Conservation (phyloP, 2,113 vertebrate genomes). For the Siniperca knerii region DNA sequence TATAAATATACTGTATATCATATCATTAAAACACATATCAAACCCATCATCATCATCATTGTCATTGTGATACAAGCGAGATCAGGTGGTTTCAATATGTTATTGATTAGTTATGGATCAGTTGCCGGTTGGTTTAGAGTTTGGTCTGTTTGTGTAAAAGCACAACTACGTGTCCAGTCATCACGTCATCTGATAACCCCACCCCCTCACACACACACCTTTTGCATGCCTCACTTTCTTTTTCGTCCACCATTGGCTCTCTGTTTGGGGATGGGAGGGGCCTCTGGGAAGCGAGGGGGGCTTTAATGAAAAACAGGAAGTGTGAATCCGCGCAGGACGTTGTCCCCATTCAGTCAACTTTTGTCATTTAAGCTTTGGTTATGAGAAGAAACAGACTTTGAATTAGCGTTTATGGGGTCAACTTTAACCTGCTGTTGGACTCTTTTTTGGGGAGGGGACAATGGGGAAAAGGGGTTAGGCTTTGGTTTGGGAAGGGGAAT, state of each 20-base stretch:
- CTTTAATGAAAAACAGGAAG: conserved; percentile 40
- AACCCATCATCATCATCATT: conserved; percentile 20
- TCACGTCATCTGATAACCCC: conserved; percentile 14
- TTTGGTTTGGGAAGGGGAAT: conserved; percentile 10
- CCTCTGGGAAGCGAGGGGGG: conserved; percentile 53
- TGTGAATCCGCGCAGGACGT: conserved; percentile 24
- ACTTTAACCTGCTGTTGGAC: conserved; percentile 41
- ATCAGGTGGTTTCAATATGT: conserved; percentile 67
- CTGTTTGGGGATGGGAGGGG: conserved; percentile 59
- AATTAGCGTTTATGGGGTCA: conserved; percentile 40
- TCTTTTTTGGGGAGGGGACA: conserved; percentile 31
- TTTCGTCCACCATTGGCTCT: conserved; percentile 62
- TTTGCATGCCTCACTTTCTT: conserved; percentile 73
- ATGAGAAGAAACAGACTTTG: conserved; percentile 10
- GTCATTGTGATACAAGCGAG: conserved; percentile 60
- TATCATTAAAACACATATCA: conserved; percentile 59
- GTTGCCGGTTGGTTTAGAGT: conserved; percentile 71
- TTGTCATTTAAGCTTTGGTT: conserved; percentile 22
- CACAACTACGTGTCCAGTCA: conserved; percentile 67
- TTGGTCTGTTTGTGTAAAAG: conserved; percentile 79
- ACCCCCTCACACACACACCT: not conserved
- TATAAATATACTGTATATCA: conserved; percentile 52
- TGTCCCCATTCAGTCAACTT: conserved; percentile 44
- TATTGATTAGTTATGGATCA: conserved; percentile 65
- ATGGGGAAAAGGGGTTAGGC: conserved; percentile 9